Base-by-base conservation (phyloP, 2,888 invertebrate species). In the Drosophila diplacantha region DNA sequence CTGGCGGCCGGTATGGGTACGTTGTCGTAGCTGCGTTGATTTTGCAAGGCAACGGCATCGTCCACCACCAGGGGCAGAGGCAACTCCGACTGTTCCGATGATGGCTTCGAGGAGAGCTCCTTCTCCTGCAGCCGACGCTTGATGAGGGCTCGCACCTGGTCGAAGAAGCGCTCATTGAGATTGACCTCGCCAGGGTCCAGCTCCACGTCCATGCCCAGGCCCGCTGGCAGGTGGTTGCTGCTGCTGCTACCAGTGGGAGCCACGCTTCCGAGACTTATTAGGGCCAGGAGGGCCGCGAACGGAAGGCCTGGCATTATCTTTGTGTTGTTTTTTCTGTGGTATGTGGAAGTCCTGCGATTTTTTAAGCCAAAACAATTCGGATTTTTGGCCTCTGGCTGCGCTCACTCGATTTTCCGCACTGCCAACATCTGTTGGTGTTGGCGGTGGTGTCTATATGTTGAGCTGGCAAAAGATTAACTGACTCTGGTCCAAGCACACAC, bases 61-160 rank as follows among this genome's bases (percentile, higher is more conserved):
- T 67, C 73, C 35, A 71, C 73, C 32, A 71, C 73, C 70, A 79
- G 44, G 7, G 82, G 75, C 32, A 76, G 7, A 7, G 73, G 73
- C n/a, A 79, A 67, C 35, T 69, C 64, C 80, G 77, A 39, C 9
- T 34, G 26, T 5, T 59, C 50, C 43, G 18, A 11, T 3, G 41
- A 5, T 14, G 29, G 22, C 57, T 66, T 65, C 2, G 58, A 73
- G 47, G 58, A 74, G 47, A 68, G 50, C 5, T 34, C 74, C 72
- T 74, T 81, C 57, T 85, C 83, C 34, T 86, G 83, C 53, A 88
- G 78, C 64, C 89, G 89, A 37, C 89, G 85, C 55, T 89, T 89
- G 49, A 91, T 87, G 38, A 91, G 85, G 59, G 89, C 89, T 68
- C 90, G 87, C 43, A 91, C 89, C 83, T 91, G 90, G 70, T 90